Evolutionary conservation across 1,140 invertebrate genomes (phyloP).

Genomic region (Chrysoperla carnea): DNA sequence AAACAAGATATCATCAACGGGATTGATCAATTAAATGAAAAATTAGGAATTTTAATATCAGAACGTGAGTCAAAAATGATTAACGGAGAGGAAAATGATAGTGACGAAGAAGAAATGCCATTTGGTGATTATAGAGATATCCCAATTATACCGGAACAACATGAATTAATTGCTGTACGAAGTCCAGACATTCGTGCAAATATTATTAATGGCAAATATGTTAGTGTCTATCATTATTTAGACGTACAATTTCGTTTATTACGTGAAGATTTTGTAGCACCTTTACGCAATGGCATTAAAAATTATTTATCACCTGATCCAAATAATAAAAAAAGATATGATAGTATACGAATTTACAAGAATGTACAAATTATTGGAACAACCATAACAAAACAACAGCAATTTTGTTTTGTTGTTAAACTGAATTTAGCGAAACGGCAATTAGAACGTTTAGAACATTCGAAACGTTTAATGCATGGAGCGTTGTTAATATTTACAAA

Average conservation of each 20-base stretch:
- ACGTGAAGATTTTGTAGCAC: conserved; percentile 50
- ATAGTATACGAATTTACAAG: conserved; percentile 15
- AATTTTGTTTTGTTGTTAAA: conserved; percentile 6
- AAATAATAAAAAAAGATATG: conserved; percentile 12
- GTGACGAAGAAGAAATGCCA: neutral
- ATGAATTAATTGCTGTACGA: neutral
- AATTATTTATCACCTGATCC: conserved; percentile 12
- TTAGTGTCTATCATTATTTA: conserved; percentile 48
- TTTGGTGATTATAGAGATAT: neutral
- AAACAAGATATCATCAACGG: no score
- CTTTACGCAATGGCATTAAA: conserved; percentile 34
- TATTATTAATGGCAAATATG: conserved; percentile 22
- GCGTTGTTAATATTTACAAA: conserved; percentile 51
- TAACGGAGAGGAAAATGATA: neutral
- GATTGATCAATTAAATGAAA: neutral
- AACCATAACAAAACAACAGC: conserved; percentile 9
- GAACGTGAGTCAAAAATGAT: neutral
- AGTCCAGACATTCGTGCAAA: neutral
- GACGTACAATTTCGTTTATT: conserved; percentile 60
- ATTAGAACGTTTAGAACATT: conserved; percentile 17
- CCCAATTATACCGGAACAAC: neutral
- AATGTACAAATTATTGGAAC: conserved; percentile 8
- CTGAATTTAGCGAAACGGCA: conserved; percentile 8
- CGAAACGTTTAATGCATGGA: conserved; percentile 47
- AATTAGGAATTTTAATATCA: neutral